These are phyloP conservation scores for Nerophis ophidion DNA, from an alignment of 2,113 vertebrate genomes.

Conservation along the genomic window DNA sequence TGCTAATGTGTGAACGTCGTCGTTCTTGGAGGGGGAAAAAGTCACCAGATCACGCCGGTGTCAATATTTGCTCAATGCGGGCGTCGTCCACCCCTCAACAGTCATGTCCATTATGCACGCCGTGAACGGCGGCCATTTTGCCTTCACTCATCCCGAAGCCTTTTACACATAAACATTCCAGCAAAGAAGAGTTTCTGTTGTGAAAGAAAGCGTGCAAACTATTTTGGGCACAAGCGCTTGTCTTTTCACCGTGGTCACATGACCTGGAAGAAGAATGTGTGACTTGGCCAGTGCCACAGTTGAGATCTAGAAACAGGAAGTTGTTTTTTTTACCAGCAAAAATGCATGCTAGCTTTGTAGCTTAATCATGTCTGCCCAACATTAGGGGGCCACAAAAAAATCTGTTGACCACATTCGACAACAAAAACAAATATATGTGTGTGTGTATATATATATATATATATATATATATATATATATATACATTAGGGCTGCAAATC, in stretches of 20 bases:
- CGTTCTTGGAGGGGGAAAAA: neutral
- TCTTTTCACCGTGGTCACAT: conserved; percentile 22
- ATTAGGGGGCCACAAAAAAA: too few relatives aligned
- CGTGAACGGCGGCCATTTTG: conserved; percentile 51
- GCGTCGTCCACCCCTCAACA: conserved; percentile 33
- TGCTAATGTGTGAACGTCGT: neutral
- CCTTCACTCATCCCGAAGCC: conserved; percentile 33
- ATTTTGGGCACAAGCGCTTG: conserved; percentile 51
- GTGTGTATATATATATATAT: too few relatives aligned
- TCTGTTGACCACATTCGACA: too few relatives aligned
- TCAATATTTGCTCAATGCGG: conserved; percentile 54
- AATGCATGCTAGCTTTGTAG: conserved; percentile 8
- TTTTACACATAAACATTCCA: conserved; percentile 46
- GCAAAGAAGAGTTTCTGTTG: conserved; percentile 39
- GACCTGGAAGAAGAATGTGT: neutral
- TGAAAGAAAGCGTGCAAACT: conserved; percentile 45
- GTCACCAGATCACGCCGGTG: conserved; percentile 36
- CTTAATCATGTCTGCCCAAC: neutral
- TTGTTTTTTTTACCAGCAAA: conserved; percentile 7
- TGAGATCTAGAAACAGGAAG: conserved; percentile 34
- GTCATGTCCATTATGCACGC: conserved; percentile 46
- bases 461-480: too few relatives aligned
- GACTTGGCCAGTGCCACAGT: conserved; percentile 8
- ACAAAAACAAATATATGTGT: too few relatives aligned
- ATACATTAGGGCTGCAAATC: too few relatives aligned